A percentile compares a stretch with the other conserved stretches of the same genome.
These are phyloP conservation scores for Chloroclystis v-ata DNA, from an alignment of 2,888 invertebrate species.

Conservation along the genomic window DNA sequence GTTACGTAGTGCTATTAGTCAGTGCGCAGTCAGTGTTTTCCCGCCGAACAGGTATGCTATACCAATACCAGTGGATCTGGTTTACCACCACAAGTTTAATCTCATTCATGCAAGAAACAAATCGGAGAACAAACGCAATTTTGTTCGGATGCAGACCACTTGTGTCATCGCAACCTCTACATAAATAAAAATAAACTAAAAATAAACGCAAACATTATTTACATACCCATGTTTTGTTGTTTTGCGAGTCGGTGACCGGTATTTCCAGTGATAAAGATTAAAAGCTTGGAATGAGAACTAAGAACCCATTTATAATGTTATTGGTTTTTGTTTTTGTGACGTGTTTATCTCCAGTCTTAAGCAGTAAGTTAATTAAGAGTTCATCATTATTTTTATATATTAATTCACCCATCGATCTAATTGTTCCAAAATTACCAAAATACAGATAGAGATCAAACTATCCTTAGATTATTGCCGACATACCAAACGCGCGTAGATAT, in stretches of 20 bases:
- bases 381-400: too few relatives aligned
- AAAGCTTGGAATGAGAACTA: constrained; percentile 25
- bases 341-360: constrained; percentile 32
- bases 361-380: constrained; percentile 45
- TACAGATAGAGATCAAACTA: too few relatives aligned
- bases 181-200: background rate
- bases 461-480: too few relatives aligned
- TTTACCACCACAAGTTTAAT: constrained; percentile 23
- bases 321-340: constrained; percentile 29
- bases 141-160: background rate
- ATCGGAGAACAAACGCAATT: constrained; percentile 6
- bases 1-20: constrained; percentile 4
- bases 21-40: constrained; percentile 33
- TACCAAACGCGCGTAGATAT: too few relatives aligned
- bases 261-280: background rate
- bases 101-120: constrained; percentile 16
- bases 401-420: too few relatives aligned
- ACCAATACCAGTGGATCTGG: constrained; percentile 30
- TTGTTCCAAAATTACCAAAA: too few relatives aligned
- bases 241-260: constrained; percentile 1
- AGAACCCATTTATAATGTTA: constrained; percentile 28
- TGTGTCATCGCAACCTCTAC: constrained; percentile 1
- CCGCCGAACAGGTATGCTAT: constrained; percentile 37
- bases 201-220: background rate
- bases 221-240: constrained; percentile 7